Evolutionary conservation across 2,113 vertebrate species (phyloP).

Genomic region (Lamprologus lemairii): DNA sequence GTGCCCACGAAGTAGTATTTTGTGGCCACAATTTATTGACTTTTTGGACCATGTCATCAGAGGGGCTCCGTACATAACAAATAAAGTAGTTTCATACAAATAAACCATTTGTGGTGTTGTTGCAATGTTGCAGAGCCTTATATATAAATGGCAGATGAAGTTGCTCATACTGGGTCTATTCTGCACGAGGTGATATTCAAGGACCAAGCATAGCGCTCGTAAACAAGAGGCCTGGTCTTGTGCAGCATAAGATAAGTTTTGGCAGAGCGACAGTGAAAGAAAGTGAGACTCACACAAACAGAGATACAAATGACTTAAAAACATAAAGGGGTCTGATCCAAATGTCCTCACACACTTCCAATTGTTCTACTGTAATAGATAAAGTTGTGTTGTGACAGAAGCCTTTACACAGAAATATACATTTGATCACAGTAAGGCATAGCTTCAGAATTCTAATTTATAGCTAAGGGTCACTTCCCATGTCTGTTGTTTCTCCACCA

Average conservation of each 20-base stretch:
- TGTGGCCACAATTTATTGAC: fast-evolving
- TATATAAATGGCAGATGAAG: neutral
- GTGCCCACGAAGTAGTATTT: neutral
- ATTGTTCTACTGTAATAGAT: fast-evolving
- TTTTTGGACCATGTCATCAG: neutral
- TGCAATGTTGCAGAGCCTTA: neutral
- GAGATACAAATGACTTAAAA: neutral
- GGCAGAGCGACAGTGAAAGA: neutral
- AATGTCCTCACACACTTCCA: fast-evolving
- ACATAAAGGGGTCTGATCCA: fast-evolving
- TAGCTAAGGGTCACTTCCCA: conserved; percentile 15
- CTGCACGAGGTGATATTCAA: neutral
- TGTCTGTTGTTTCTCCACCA: conserved; percentile 16
- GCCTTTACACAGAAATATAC: neutral
- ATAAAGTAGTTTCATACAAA: neutral
- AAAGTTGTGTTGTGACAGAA: neutral
- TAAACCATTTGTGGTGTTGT: neutral
- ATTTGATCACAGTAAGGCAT: neutral
- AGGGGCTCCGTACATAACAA: fast-evolving
- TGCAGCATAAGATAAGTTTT: neutral
- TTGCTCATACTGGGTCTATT: neutral
- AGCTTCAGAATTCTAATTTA: neutral
- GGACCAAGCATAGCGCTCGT: fast-evolving
- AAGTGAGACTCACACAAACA: neutral
- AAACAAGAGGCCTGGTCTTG: neutral